Evolutionary conservation across 2,797 vertebrate species (phyloP).

Genomic region (Rhabdomys pumilio): DNA sequence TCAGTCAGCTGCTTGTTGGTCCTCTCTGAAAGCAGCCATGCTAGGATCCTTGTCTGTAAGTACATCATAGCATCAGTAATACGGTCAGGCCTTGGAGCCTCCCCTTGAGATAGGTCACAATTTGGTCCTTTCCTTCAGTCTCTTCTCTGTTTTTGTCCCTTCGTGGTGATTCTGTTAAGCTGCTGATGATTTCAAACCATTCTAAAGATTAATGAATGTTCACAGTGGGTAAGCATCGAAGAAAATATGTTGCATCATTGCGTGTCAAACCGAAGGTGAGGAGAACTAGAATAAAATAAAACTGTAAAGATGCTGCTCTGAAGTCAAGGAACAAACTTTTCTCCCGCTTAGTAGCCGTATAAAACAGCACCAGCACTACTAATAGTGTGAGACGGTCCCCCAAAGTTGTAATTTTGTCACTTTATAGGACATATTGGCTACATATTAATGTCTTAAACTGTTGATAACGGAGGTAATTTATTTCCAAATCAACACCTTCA

Average conservation of each 20-base stretch:
- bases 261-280: neutral
- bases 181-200: conserved; percentile 27
- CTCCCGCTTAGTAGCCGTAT: conserved; percentile 40
- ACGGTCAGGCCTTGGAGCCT: neutral
- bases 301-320: neutral
- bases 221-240: neutral
- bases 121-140: neutral
- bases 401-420: conserved; percentile 48
- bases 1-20: neutral
- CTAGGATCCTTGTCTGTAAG: neutral
- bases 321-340: conserved; percentile 56
- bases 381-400: neutral
- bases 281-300: neutral
- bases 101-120: neutral
- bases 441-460: conserved; percentile 59
- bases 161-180: conserved; percentile 20
- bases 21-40: too few species aligned
- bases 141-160: neutral
- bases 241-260: conserved; percentile 47
- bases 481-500: conserved; percentile 73
- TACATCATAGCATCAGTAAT: neutral
- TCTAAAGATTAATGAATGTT: neutral
- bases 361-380: conserved; percentile 34
- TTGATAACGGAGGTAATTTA: conserved; percentile 62
- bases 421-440: conserved; percentile 63